Percentiles rank a stretch among this genome's conserved stretches.
Evolutionary conservation across 1,140 invertebrate species (phyloP).

Genomic region (Aphelenchoides avenae): DNA sequence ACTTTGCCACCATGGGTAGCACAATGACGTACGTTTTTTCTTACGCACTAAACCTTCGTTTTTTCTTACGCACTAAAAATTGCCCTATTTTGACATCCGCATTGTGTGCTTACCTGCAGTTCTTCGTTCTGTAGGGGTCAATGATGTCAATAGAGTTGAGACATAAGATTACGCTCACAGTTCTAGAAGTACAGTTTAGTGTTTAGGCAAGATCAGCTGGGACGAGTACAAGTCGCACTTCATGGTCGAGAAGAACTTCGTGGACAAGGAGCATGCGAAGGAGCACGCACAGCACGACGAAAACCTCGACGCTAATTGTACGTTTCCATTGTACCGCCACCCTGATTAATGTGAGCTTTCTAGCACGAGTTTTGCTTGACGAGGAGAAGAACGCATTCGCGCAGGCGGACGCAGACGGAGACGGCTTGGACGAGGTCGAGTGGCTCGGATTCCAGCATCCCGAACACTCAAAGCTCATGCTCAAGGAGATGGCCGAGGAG

Average conservation of each 20-base stretch:
- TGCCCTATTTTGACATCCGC: too few species aligned
- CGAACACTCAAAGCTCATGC: slow-evolving; percentile 30
- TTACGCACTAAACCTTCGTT: too few species aligned
- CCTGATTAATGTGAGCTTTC: slow-evolving; percentile 17
- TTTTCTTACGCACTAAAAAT: slow-evolving; percentile 7
- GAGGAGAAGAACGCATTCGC: slow-evolving; percentile 34
- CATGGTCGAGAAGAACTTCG: slow-evolving; percentile 28
- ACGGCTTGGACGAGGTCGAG: slow-evolving; percentile 39
- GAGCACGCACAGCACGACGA: slow-evolving; percentile 24
- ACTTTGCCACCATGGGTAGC: too few species aligned
- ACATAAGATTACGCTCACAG: too few species aligned
- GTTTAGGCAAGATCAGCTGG: slow-evolving; percentile 25
- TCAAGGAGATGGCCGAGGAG: slow-evolving; percentile 36
- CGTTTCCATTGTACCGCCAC: slow-evolving; percentile 14
- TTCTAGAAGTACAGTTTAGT: neutral
- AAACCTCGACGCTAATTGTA: too few species aligned
- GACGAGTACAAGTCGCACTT: slow-evolving; percentile 38
- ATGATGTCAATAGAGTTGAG: too few species aligned
- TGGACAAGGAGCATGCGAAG: slow-evolving; percentile 31
- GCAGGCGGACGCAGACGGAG: slow-evolving; percentile 27
- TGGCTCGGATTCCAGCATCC: slow-evolving; percentile 33
- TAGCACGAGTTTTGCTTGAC: slow-evolving; percentile 21
- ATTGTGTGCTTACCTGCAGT: too few species aligned
- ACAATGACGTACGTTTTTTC: too few species aligned
- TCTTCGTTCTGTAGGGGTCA: too few species aligned